Evolutionary conservation across 2,113 vertebrate genomes (phyloP).

Genomic region (Muntiacus muntjak): DNA sequence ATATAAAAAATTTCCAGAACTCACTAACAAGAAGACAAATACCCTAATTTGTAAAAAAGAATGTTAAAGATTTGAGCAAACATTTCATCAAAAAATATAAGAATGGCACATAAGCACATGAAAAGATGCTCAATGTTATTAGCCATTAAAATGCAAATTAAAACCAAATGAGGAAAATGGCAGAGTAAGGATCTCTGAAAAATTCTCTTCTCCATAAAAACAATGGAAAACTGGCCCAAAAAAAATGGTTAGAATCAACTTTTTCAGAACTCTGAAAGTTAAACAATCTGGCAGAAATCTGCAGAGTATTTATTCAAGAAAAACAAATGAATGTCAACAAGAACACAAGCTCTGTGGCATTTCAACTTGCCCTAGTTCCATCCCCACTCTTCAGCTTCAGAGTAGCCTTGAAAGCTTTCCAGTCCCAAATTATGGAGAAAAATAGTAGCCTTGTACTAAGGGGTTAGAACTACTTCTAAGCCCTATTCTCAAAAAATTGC

Average conservation of each 20-base stretch:
- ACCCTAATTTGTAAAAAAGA: neutral
- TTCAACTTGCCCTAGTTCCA: neutral
- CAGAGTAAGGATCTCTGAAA: neutral
- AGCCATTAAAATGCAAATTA: constrained; percentile 16
- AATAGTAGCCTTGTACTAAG: neutral
- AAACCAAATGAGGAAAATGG: neutral
- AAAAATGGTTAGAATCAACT: neutral
- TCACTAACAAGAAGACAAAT: neutral
- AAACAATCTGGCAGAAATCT: neutral
- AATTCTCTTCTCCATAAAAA: neutral
- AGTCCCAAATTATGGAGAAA: neutral
- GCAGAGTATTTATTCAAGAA: neutral
- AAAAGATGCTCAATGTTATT: neutral
- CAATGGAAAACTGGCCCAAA: neutral
- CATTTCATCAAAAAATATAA: neutral
- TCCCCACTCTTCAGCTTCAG: neutral
- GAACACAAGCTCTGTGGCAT: neutral
- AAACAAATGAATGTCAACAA: neutral
- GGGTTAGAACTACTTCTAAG: neutral
- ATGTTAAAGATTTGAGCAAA: neutral
- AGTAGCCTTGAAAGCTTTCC: neutral
- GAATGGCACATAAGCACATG: neutral
- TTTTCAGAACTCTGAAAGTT: constrained; percentile 1
- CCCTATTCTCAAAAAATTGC: neutral
- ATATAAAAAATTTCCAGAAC: neutral